phyloP scores from a whole-genome alignment of 2,888 invertebrate genomes.

The Sesia apiformis region DNA sequence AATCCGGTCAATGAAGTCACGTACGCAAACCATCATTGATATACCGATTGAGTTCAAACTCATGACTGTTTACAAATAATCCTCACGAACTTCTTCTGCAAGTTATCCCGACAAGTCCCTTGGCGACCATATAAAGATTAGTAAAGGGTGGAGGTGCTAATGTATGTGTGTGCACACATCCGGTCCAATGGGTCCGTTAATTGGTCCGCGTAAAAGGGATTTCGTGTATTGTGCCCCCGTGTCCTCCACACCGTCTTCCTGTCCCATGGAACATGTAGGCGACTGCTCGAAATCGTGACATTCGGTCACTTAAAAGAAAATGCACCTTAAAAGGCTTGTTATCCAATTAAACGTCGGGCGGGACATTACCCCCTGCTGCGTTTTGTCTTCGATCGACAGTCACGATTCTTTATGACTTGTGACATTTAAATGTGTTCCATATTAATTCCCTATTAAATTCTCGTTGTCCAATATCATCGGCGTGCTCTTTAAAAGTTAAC shows the following conservation, averaged over 20 bases:
- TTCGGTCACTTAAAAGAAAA: slow-evolving; percentile 34
- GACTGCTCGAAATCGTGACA: slow-evolving; percentile 38
- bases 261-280: slow-evolving; percentile 35
- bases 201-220: slow-evolving; percentile 73
- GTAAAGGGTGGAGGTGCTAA: slow-evolving; percentile 68
- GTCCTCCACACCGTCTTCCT: slow-evolving; percentile 46
- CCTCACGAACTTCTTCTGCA: neutral
- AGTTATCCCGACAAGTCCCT: neutral
- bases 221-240: slow-evolving; percentile 57
- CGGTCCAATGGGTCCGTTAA: slow-evolving; percentile 69
- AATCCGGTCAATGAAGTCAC: slow-evolving; percentile 45
- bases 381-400: slow-evolving; percentile 30
- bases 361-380: slow-evolving; percentile 29
- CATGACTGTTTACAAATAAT: neutral
- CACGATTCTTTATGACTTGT: slow-evolving; percentile 18
- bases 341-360: slow-evolving; percentile 35
- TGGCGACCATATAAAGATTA: slow-evolving; percentile 52
- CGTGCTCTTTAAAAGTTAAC: neutral
- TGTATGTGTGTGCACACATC: slow-evolving; percentile 62
- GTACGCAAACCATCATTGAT: slow-evolving; percentile 15
- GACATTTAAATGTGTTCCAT: neutral
- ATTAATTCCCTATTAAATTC: slow-evolving; percentile 6
- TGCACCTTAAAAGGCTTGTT: slow-evolving; percentile 30
- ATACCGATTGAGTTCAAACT: neutral
- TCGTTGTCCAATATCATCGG: slow-evolving; percentile 1